These are phyloP conservation scores for Porites evermanni DNA, from an alignment of 92 coral and sea anemone genomes.

Conservation along the genomic window DNA sequence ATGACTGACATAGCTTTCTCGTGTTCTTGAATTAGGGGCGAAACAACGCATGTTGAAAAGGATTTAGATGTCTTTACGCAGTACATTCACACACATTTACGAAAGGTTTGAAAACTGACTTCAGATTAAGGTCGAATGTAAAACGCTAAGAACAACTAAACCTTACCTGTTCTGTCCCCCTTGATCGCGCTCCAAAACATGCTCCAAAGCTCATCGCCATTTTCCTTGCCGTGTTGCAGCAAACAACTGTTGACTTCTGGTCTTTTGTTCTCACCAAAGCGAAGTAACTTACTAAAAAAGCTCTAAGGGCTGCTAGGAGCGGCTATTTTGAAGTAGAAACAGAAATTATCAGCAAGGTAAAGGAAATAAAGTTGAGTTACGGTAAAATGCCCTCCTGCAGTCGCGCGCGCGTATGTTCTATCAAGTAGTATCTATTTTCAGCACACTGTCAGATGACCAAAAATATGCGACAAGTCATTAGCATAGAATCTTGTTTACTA, in stretches of 20 bases:
- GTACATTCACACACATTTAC: neutral
- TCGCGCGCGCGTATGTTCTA: neutral
- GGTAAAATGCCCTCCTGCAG: neutral
- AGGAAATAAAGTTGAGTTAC: conserved; percentile 1
- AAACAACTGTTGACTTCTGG: neutral
- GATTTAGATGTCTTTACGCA: neutral
- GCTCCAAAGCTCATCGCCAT: conserved; percentile 59
- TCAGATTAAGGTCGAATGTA: neutral
- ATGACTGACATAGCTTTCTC: no score
- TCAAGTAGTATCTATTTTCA: conserved; percentile 6
- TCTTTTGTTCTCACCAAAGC: no score
- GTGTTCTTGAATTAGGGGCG: no score
- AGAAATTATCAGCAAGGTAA: neutral
- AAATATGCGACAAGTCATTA: conserved; percentile 27
- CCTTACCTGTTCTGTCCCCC: conserved; percentile 38
- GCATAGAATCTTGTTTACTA: conserved; percentile 33
- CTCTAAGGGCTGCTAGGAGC: neutral
- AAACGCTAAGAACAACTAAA: neutral
- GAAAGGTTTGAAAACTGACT: neutral
- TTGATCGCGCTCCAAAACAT: conserved; percentile 49
- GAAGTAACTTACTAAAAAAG: neutral
- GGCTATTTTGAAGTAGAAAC: neutral
- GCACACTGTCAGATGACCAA: conserved; percentile 23
- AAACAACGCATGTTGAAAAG: neutral
- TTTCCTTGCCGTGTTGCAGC: neutral